phyloP scores from a whole-genome alignment of 2,113 vertebrate genomes.

The Rissa tridactyla region DNA sequence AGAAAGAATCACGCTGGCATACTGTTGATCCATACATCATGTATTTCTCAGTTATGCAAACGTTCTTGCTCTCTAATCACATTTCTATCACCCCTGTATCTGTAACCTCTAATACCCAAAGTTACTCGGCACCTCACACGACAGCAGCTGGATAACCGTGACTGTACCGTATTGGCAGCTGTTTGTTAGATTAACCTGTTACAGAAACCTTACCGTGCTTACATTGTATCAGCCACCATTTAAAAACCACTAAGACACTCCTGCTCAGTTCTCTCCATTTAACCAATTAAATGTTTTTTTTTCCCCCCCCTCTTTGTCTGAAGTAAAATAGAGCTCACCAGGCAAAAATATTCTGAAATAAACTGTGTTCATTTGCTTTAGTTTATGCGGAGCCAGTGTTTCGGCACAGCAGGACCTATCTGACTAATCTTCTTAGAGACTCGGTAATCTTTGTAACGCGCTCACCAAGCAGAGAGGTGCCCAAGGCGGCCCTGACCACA shows the following conservation, averaged over 20 bases:
- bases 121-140: background rate
- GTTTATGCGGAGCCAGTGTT: background rate
- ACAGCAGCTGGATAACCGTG: slow-evolving; percentile 1
- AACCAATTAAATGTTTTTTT: background rate
- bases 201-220: background rate
- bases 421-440: slow-evolving; percentile 55
- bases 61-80: background rate
- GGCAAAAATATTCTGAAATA: background rate
- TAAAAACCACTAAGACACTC: background rate
- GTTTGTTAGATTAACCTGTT: slow-evolving; percentile 1
- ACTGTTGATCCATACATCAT: background rate
- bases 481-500: background rate
- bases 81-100: background rate
- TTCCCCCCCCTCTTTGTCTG: background rate
- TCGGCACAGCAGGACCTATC: background rate
- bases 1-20: background rate
- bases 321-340: background rate
- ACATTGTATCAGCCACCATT: background rate
- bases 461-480: background rate
- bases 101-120: background rate
- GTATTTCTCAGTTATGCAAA: background rate
- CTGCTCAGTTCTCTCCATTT: background rate
- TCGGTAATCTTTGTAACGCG: slow-evolving; percentile 36
- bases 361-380: background rate
- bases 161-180: background rate